These are phyloP conservation scores for Melinaea menophilus DNA, from an alignment of 2,888 invertebrate genomes.

Conservation along the genomic window DNA sequence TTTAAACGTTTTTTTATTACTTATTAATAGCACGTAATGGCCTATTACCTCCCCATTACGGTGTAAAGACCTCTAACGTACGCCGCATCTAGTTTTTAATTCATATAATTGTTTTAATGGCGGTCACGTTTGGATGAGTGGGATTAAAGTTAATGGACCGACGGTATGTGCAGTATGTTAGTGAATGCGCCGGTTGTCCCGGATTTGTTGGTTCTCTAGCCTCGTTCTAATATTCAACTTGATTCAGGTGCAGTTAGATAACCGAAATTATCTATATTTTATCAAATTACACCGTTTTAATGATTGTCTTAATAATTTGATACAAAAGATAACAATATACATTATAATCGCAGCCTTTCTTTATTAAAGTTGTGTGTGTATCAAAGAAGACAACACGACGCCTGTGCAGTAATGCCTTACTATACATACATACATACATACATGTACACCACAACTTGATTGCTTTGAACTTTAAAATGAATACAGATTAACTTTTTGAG, in stretches of 20 bases:
- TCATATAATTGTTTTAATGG: conserved; percentile 33
- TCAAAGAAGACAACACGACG: conserved; percentile 50
- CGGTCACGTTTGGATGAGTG: conserved; percentile 26
- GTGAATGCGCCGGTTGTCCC: conserved; percentile 18
- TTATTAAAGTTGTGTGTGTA: conserved; percentile 11
- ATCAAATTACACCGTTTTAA: not conserved
- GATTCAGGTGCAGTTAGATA: conserved; percentile 21
- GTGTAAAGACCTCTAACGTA: conserved; percentile 32
- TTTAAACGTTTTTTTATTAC: conserved; percentile 32
- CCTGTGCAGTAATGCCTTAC: conserved; percentile 31
- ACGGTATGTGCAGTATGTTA: conserved; percentile 19
- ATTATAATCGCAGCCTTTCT: conserved; percentile 15
- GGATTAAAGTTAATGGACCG: conserved; percentile 26
- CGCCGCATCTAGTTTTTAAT: conserved; percentile 29
- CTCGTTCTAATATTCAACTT: conserved; percentile 23
- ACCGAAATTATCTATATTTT: conserved; percentile 22
- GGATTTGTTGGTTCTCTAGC: conserved; percentile 24
- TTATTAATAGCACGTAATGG: conserved; percentile 38
- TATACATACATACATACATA: conserved; percentile 17
- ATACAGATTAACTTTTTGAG: not conserved
- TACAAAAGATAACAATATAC: not conserved
- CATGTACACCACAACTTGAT: not conserved
- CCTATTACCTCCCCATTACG: conserved; percentile 30
- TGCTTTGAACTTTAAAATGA: conserved; percentile 1
- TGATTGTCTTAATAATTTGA: no score